Base-by-base conservation (phyloP, 2,113 vertebrate genomes). In the Pongo abelii region DNA sequence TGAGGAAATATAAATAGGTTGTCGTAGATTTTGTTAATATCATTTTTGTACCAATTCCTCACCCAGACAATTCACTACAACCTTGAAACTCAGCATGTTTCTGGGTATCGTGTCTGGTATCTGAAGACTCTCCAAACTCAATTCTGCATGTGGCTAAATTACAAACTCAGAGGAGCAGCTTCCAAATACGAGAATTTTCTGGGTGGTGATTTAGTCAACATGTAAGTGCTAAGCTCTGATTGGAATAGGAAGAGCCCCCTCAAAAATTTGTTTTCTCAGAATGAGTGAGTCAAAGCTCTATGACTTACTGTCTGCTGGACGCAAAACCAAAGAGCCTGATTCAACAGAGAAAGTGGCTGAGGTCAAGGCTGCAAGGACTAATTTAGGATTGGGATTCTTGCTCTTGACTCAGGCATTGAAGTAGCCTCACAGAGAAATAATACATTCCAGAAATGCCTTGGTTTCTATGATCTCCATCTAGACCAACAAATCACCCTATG, bases 171-270 rank as follows among this genome's bases (percentile, higher is more conserved):
- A 11, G 27, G 48, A 57, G 12, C n/a, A 43, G 48, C n/a, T 20
- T 38, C 23, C 0, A 2, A 22, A 43, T 2, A 2, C 0, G 14
- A 27, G 72, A 6, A 14, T 3, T 30, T 20, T 40, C 43, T 3
- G 3, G 20, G 32, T 1, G 22, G 8, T 8, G 40, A 59, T 25
- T 59, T 12, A 48, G 74, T 61, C 30, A 38, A 30, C 12, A 3
- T 6, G 61, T 11, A 10, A 23, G 57, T 14, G 0, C 35, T 57
- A 8, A 70, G 64, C 43, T 87, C 52, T 20, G 52, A 12, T 23
- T 67, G 14, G 84, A 55, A 9, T 12, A 8, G 27, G 69, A 52
- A 46, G 11, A 81, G 43, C 32, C 6, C 35, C 16, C 40, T 61
- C 0, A 16, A n/a, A 84, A 35, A 48, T 35, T 5, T 25, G 2